phyloP scores from a whole-genome alignment of 2,113 vertebrate species.

The Scopus umbretta region DNA sequence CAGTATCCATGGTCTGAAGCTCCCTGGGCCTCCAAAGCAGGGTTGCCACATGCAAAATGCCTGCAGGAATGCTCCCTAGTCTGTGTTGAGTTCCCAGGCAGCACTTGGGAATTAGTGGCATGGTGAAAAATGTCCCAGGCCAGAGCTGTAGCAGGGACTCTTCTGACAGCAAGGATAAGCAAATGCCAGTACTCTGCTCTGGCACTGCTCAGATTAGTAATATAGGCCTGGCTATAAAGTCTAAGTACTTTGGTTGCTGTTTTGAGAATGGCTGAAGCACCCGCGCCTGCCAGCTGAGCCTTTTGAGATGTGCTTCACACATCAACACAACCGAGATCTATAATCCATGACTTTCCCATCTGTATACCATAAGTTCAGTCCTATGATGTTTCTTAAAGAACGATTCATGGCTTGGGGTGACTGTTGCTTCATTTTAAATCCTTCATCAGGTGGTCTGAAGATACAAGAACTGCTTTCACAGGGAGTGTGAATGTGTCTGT shows the following conservation, averaged over 20 bases:
- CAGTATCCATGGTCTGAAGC: background rate
- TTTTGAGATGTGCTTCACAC: background rate
- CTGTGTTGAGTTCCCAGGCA: background rate
- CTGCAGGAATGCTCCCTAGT: background rate
- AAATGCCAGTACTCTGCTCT: background rate
- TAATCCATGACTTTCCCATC: background rate
- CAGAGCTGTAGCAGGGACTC: background rate
- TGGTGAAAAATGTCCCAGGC: accelerated
- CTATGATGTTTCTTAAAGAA: background rate
- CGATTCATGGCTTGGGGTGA: background rate
- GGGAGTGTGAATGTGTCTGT: background rate
- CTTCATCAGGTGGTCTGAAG: background rate
- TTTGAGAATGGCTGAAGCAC: background rate
- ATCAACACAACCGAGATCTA: background rate
- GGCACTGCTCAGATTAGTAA: background rate
- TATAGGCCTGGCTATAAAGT: background rate
- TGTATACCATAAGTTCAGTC: background rate
- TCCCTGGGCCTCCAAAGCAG: background rate
- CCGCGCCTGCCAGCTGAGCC: background rate
- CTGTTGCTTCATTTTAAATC: background rate
- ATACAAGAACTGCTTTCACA: background rate
- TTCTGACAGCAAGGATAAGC: background rate
- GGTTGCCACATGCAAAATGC: background rate
- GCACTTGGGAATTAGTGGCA: background rate
- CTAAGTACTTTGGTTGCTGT: background rate